Base-by-base conservation (phyloP, 35 echinoderm and acorn worm species). In the Hemicentrotus pulcherrimus region DNA sequence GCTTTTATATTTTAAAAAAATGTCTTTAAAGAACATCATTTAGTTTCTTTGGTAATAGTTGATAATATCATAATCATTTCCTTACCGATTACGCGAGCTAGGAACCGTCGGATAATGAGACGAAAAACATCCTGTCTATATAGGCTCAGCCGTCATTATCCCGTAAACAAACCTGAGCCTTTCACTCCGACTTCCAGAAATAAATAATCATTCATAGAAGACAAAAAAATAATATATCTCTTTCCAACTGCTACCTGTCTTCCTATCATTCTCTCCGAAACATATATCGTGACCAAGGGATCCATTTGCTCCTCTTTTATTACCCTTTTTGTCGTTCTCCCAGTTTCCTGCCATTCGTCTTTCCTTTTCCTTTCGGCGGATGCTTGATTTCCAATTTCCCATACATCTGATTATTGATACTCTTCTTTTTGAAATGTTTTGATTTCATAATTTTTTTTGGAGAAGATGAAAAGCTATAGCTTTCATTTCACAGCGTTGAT, bases 291-390 rank as follows among this genome's bases (percentile, higher is more conserved):
- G 88, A 90, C 88, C 88, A 15, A 32, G 88, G 30, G 32, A 90
- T 33, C 88, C 46, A 90, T 90, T 90, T 32, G 32, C 88, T 90
- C 88, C 12, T 90, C 6, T 90, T 90, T 90, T 90, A 90, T 90
- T 90, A 90, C 88, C 88, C 14, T 90, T 90, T 47, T 47, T 33
- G 12, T 30, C 88, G 88, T 31, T 32, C 32, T 33, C 9, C 14
- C 45, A 47, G 46, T 9, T 90, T 90, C 88, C 88, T 90, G 88
- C 45, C 88, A 45, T 90, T 47, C 15, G 46, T 90, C 32, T 90
- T 90, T 90, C 88, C 88, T 16, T 47, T 90, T 90, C 88, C 88
- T 47, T 90, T 90, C 46, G 19, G 88, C 32, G 88, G 88, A 90
- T 45, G 88, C 12, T 9, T 46, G 9, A 90, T 90, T 90, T 90